Evolutionary conservation across 2,113 vertebrate species (phyloP), one percentile per base, ranked within the genome.

Genomic region (Sinocyclocheilus maitianheensis): DNA sequence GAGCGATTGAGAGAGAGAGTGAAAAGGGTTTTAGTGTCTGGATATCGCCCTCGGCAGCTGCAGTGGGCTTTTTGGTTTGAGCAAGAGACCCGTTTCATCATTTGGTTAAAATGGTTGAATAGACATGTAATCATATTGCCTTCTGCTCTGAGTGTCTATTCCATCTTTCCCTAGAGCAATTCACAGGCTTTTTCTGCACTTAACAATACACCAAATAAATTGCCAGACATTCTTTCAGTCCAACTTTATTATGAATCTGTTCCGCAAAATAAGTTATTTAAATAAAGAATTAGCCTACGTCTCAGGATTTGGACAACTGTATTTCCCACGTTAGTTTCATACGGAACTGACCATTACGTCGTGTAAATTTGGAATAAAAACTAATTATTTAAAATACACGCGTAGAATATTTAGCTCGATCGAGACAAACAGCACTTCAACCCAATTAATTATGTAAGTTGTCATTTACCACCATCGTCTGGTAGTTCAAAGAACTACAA

Each of bases 1-100:
- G 62, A 78, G 85, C 74, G 30, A 85, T 85, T 58, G 75, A 83
- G 79, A 85, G 79, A 82, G 34, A 18, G 77, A 87, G 63, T 48
- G 77, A 85, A 74, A 89, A 87, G 62, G 62, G 69, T 82, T 87
- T 87, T 81, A 76, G 69, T 78, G 77, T 67, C 71, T 71, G 16
- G 24, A 78, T 85, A 30, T 48, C 9, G 84, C 46, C 74, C 37
- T 72, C 71, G 60, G 26, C 46, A 26, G 43, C 63, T 62, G 72
- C 86, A 87, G 18, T 48, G 37, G 43, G 71, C 77, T 81, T 74
- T 85, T 89, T 83, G 24, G 72, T 67, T 83, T 75, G 30, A 79
- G 53, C 67, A 67, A 85, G 55, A 85, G 43, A 67, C 40, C 9
- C 1, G 69, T 71, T 81, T 71, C 18, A 81, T 87, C 43, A 83